Base-by-base conservation (phyloP, 1,140 invertebrate species). In the Drosophila kurseongensis region DNA sequence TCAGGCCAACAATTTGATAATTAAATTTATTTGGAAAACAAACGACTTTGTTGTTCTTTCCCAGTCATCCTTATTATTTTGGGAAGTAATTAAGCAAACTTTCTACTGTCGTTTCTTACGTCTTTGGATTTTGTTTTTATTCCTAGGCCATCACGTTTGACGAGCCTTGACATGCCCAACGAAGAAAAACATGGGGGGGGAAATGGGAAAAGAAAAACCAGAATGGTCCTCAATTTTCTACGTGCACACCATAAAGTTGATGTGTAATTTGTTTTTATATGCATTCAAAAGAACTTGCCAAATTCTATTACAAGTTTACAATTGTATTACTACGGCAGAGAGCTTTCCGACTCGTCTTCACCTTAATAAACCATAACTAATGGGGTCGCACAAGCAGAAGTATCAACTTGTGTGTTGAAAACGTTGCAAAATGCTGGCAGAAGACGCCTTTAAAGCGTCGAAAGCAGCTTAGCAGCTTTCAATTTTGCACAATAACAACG, bases 221-320 rank as follows among this genome's bases (percentile, higher is more conserved):
- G 42, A 23, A 47, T 18, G 68, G 69, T 56, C 67, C 56, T 73
- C 76, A 82, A 88, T 86, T 80, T 86, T 88, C 83, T 86, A 86
- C 83, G 83, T 86, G 83, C 83, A 65, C 51, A 52, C 79, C 83
- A 86, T 86, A 88, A 88, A 86, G 62, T 89, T 89, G 75, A 79
- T 80, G 68, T 89, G 80, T 88, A 88, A 88, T 88, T 89, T 61
- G 65, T 75, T 88, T 78, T 86, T 85, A 78, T 78, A 78, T 77
- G 72, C 74, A 78, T 59, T 75, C 58, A 62, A 65, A 48, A 75
- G 55, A 85, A 88, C 76, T 88, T 88, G 67, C 47, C 80, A 65
- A 88, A 88, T 89, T 78, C 72, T 75, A 88, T 88, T 88, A 88
- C 76, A 88, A 88, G 72, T 88, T 88, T 88, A 69, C 79, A 88